Conservation (phyloP, 2,797 vertebrate genomes). For the Lithobates sylvaticus region DNA sequence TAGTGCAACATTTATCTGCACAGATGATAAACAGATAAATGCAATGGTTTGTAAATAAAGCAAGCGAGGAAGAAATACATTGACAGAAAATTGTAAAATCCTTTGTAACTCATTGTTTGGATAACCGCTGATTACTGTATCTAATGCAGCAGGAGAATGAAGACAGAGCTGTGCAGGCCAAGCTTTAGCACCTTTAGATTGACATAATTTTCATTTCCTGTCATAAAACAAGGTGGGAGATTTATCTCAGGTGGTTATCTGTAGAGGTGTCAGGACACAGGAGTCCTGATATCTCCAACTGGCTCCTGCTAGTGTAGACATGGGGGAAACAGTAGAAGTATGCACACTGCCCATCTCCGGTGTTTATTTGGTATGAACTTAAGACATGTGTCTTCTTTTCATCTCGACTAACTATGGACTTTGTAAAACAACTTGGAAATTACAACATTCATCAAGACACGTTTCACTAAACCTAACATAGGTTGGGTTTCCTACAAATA, state of each 20-base stretch:
- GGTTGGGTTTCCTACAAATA: neutral
- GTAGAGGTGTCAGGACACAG: no score
- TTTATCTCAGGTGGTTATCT: no score
- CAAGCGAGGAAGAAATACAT: neutral
- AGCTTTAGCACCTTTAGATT: neutral
- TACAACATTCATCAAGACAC: neutral
- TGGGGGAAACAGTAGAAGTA: neutral
- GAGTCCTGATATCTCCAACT: no score
- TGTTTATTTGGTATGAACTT: neutral
- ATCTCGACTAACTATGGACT: neutral
- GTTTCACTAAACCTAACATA: no score
- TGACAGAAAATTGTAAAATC: neutral
- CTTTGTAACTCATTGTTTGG: neutral
- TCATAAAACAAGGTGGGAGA: no score
- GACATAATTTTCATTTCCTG: neutral
- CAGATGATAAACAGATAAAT: neutral
- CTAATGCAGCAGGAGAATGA: no score
- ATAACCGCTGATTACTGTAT: neutral
- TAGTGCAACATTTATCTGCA: neutral
- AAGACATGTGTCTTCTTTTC: no score
- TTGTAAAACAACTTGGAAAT: neutral
- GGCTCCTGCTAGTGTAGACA: neutral
- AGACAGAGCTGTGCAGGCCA: no score
- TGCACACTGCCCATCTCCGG: neutral
- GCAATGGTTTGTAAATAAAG: neutral